Percentiles rank a stretch among this genome's conserved stretches.
Conservation (phyloP, 2,797 vertebrate genomes). For the Malurus splendens region DNA sequence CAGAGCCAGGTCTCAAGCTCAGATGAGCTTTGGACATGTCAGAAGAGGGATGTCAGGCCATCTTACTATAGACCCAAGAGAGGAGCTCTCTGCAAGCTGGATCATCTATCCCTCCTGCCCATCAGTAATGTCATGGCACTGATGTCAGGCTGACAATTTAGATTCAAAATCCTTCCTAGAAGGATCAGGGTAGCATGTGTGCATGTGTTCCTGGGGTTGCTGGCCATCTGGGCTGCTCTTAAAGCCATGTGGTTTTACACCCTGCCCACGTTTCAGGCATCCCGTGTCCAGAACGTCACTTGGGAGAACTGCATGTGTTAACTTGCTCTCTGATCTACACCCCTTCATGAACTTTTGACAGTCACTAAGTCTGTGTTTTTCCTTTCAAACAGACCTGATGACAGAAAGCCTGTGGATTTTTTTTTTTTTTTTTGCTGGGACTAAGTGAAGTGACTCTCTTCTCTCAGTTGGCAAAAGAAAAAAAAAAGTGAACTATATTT, state of each 20-base stretch:
- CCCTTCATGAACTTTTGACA: background rate
- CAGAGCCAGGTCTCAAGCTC: background rate
- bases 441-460: background rate
- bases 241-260: constrained; percentile 24
- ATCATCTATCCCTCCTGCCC: background rate
- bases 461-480: background rate
- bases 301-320: background rate
- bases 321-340: constrained; percentile 8
- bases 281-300: background rate
- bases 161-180: constrained; percentile 40
- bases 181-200: constrained; percentile 12
- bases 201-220: constrained; percentile 13
- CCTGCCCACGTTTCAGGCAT: constrained; percentile 15
- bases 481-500: background rate
- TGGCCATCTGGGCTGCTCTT: constrained; percentile 41
- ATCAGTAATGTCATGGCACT: background rate
- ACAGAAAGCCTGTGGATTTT: constrained; percentile 26
- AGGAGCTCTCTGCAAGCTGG: background rate
- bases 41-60: background rate
- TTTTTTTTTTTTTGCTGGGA: background rate
- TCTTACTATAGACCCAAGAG: background rate
- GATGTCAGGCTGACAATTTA: constrained; percentile 30
- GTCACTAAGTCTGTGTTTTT: background rate
- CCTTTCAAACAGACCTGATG: background rate
- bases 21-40: background rate